Evolutionary conservation across 1,140 invertebrate species (phyloP).

Genomic region (Drosophila sp.): DNA sequence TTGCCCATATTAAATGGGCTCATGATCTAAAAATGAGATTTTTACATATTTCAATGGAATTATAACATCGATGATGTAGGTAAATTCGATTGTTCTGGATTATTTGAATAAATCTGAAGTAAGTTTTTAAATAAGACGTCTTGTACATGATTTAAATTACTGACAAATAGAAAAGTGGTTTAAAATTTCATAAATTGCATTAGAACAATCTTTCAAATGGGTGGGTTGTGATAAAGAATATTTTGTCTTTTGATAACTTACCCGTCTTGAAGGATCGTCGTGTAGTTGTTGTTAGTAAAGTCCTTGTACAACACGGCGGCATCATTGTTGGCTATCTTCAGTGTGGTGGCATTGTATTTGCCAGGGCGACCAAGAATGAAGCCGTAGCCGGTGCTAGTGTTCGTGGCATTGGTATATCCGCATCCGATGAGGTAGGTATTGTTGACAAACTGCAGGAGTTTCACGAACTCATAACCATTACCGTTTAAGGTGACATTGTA

Average conservation of each 20-base stretch:
- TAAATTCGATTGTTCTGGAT: no score
- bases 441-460: conserved; percentile 43
- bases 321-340: conserved; percentile 23
- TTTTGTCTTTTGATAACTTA: conserved; percentile 22
- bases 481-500: conserved; percentile 50
- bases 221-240: no score
- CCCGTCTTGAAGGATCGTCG: conserved; percentile 42
- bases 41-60: no score
- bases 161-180: no score
- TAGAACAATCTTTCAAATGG: no score
- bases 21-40: no score
- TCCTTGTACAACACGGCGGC: conserved; percentile 22
- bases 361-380: conserved; percentile 45
- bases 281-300: conserved; percentile 31
- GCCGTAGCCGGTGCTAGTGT: conserved; percentile 32
- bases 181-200: no score
- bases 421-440: conserved; percentile 51
- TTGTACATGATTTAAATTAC: no score
- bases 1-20: no score
- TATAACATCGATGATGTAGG: no score
- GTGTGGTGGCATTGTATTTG: not conserved
- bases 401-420: conserved; percentile 32
- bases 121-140: no score
- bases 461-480: conserved; percentile 8
- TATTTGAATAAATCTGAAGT: no score